Percentiles rank a stretch among this genome's conserved stretches.
Evolutionary conservation across 2,797 vertebrate species (phyloP).

Genomic region (Peromyscus melanophrys): DNA sequence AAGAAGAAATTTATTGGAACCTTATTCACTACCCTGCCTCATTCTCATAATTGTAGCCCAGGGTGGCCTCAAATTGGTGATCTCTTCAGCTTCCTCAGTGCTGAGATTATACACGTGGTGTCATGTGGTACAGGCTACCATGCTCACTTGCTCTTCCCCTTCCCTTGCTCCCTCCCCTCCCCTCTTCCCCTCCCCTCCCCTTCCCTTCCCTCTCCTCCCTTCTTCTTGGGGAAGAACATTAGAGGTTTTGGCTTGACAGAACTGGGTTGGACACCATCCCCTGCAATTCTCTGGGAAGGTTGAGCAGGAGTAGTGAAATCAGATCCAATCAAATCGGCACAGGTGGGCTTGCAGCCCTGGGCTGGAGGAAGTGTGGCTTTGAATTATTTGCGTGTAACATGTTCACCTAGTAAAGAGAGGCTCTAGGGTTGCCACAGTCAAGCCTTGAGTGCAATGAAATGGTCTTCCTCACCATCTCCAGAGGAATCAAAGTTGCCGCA

Average conservation of each 20-base stretch:
- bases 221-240: not conserved
- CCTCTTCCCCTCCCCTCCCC: accelerated
- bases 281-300: not conserved
- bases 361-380: not conserved
- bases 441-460: not conserved
- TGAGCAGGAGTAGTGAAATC: not conserved
- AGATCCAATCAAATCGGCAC: not conserved
- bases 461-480: not conserved
- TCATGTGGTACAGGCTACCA: not conserved
- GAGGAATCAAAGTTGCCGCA: slow-evolving; percentile 10
- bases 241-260: not conserved
- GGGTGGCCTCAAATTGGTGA: not conserved
- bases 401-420: slow-evolving; percentile 46
- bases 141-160: not conserved
- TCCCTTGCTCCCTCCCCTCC: accelerated
- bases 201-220: not conserved
- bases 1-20: not conserved
- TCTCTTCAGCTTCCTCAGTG: not conserved
- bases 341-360: not conserved
- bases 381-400: slow-evolving; percentile 21
- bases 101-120: not conserved
- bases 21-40: not conserved
- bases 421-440: not conserved
- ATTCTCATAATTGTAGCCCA: not conserved
- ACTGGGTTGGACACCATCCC: not conserved